These are phyloP conservation scores for Ispidina picta DNA, from an alignment of 2,797 vertebrate genomes.

Conservation along the genomic window DNA sequence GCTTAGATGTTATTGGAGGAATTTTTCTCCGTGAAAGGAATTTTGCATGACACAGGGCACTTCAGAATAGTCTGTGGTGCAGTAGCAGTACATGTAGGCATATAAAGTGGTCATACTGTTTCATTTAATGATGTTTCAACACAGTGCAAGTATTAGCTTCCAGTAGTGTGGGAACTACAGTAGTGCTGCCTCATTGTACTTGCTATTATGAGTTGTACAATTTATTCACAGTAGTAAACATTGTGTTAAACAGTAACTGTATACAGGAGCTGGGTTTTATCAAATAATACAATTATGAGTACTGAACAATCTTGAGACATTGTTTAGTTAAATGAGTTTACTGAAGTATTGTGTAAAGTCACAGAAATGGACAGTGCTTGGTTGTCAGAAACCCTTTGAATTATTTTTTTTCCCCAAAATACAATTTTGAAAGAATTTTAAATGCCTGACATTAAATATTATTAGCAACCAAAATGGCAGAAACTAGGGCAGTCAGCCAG, in stretches of 20 bases:
- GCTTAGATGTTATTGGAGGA: not conserved
- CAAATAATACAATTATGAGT: not conserved
- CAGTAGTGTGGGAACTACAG: constrained; percentile 5
- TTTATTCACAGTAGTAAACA: constrained; percentile 24
- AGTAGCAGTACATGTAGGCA: not conserved
- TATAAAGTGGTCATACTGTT: not conserved
- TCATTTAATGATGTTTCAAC: not conserved
- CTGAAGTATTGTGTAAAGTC: not conserved
- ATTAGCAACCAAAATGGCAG: not conserved
- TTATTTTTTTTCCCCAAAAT: not conserved
- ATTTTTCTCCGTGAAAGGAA: not conserved
- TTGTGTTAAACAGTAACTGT: not conserved
- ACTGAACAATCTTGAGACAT: not conserved
- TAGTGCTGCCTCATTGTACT: not conserved
- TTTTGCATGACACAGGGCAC: not conserved
- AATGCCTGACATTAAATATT: not conserved
- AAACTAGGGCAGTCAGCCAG: not conserved
- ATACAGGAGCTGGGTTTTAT: not conserved
- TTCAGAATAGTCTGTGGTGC: not conserved
- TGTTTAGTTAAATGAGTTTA: not conserved
- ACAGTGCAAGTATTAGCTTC: not conserved
- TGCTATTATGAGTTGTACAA: not conserved
- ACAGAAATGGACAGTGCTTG: not conserved
- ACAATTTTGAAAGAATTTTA: not conserved
- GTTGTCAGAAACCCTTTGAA: not conserved